phyloP scores from a whole-genome alignment of 2,888 invertebrate species.

The Herminia tarsipennalis region DNA sequence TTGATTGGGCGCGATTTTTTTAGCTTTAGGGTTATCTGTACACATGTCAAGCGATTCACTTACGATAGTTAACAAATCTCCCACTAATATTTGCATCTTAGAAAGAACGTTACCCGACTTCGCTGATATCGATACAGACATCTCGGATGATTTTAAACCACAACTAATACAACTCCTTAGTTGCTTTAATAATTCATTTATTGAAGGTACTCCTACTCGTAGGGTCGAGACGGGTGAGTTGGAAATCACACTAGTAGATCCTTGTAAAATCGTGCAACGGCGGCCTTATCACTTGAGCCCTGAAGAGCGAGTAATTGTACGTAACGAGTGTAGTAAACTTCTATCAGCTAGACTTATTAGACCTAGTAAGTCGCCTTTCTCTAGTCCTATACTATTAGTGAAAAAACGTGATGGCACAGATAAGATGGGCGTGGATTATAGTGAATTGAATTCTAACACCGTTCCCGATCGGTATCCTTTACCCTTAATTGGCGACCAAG shows the following conservation, averaged over 20 bases:
- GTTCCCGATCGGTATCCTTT: not conserved
- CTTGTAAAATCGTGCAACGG: not conserved
- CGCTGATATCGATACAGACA: too few species aligned
- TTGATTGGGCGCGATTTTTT: too few species aligned
- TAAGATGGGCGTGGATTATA: not conserved
- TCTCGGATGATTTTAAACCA: too few species aligned
- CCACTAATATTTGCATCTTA: too few species aligned
- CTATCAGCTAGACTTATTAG: not conserved
- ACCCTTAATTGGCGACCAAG: not conserved
- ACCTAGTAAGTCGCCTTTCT: not conserved
- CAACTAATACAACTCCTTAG: too few species aligned
- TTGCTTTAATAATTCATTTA: not conserved
- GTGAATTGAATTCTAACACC: not conserved
- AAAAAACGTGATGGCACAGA: not conserved
- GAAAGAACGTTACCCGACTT: too few species aligned
- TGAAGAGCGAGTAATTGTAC: not conserved
- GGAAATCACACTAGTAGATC: not conserved
- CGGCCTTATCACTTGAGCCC: not conserved
- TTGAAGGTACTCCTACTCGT: not conserved
- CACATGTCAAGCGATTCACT: too few species aligned
- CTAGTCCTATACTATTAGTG: not conserved
- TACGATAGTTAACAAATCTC: too few species aligned
- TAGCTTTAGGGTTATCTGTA: too few species aligned
- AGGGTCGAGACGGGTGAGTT: not conserved
- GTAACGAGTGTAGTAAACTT: not conserved